Base-by-base conservation (phyloP, 2,888 invertebrate genomes). In the Drosophila mercatorum region DNA sequence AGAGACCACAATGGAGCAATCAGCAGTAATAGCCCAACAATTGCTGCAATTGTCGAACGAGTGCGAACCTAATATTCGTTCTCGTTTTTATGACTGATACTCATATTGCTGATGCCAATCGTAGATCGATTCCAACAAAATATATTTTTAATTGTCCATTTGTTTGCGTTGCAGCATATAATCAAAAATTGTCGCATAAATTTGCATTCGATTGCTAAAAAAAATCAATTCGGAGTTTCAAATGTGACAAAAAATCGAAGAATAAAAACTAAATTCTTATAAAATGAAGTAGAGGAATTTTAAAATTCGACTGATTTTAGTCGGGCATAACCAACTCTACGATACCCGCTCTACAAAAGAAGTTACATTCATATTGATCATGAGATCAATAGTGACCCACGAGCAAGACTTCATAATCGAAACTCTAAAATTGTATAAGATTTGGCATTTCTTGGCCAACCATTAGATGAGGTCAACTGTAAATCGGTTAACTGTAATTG, bases 1-100 rank as follows among this genome's bases (percentile, higher is more conserved):
- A 60, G 17, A 64, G 57, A 61, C 81, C 81, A 80, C 83, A 84
- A 84, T 83, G 67, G 64, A 71, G 78, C 84, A 84, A 84, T 84
- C 84, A 85, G 43, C 63, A 68, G 75, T 68, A 65, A 80, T 66
- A 77, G 75, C 70, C 65, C 52, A 72, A 74, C 82, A 85, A 88
- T 83, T 75, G 80, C 70, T 63, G 59, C 79, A 79, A 74, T 76
- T 84, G 75, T 68, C 49, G 57, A 36, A 46, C 68, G 72, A 78
- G 78, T 83, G 85, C 55, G 67, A 80, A 76, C 75, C 75, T 75
- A 74, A 66, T 64, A 73, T 63, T 58, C 60, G 36, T 40, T 26
- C 52, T 72, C 34, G 62, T 75, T 83, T 83, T 80, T 88, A 83
- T 88, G 86, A 88, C 69, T 70, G 75, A 70, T 72, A 51, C 64